phyloP scores from a whole-genome alignment of 2,888 invertebrate species.

The Osmoderma eremita region DNA sequence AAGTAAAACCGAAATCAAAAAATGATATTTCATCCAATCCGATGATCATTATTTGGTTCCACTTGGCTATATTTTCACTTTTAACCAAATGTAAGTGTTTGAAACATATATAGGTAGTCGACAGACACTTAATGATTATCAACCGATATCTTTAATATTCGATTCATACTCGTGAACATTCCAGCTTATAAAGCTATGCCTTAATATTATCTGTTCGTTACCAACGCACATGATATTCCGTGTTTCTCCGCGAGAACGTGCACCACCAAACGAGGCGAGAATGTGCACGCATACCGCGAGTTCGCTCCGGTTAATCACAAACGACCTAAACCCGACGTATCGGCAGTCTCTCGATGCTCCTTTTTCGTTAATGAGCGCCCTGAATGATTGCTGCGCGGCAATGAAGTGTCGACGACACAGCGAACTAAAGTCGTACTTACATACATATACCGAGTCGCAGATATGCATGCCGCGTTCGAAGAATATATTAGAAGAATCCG shows the following conservation, averaged over 20 bases:
- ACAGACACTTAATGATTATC: too few species aligned
- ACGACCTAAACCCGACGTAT: constrained; percentile 11
- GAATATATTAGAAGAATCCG: too few species aligned
- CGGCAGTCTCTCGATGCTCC: constrained; percentile 15
- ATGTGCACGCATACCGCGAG: constrained; percentile 2
- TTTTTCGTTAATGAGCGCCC: constrained; percentile 28
- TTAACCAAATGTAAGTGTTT: too few species aligned
- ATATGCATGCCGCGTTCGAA: too few species aligned
- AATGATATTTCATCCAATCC: too few species aligned
- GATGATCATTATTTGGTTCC: too few species aligned
- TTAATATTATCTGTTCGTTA: background rate
- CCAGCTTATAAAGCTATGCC: too few species aligned
- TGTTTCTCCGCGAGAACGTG: background rate
- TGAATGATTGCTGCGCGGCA: constrained; percentile 24
- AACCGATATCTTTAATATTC: too few species aligned
- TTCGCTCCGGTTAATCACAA: constrained; percentile 9
- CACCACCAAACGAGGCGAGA: background rate
- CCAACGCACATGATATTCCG: background rate
- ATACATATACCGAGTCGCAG: constrained; percentile 9
- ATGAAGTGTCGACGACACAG: constrained; percentile 18
- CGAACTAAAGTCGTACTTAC: constrained; percentile 12
- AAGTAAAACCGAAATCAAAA: too few species aligned
- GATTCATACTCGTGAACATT: too few species aligned
- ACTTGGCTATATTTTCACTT: too few species aligned
- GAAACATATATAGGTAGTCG: too few species aligned